These are phyloP conservation scores for Manis javanica DNA, from an alignment of 2,797 vertebrate species.

Conservation along the genomic window DNA sequence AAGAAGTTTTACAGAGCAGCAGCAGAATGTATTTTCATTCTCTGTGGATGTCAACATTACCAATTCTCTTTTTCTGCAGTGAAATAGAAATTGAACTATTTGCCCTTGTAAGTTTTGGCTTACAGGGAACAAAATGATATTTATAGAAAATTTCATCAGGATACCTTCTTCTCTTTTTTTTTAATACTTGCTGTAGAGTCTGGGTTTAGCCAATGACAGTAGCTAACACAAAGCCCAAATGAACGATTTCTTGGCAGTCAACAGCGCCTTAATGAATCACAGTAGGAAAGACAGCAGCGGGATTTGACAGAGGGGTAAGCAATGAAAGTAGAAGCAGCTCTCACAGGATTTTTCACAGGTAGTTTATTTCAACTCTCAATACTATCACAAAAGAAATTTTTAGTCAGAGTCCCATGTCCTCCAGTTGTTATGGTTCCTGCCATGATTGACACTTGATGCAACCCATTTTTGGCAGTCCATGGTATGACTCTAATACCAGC, in stretches of 20 bases:
- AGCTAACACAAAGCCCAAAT: slow-evolving; percentile 47
- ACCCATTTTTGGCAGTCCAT: background rate
- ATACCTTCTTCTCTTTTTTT: slow-evolving; percentile 17
- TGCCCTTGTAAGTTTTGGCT: slow-evolving; percentile 41
- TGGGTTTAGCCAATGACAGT: background rate
- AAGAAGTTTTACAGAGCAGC: background rate
- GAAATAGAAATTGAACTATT: slow-evolving; percentile 49
- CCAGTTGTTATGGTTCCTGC: background rate
- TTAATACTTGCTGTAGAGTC: background rate
- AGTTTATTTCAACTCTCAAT: background rate
- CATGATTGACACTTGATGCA: background rate
- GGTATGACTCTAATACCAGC: background rate
- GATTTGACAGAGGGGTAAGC: background rate
- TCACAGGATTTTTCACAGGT: slow-evolving; percentile 3
- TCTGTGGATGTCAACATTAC: slow-evolving; percentile 18
- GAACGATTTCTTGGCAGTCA: slow-evolving; percentile 36
- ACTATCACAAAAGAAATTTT: background rate
- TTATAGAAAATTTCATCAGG: slow-evolving; percentile 36
- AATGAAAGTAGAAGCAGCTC: background rate
- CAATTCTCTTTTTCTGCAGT: background rate
- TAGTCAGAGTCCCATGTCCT: background rate
- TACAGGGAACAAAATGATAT: background rate
- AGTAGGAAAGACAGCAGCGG: background rate
- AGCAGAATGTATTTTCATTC: slow-evolving; percentile 46
- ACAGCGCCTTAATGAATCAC: slow-evolving; percentile 24